Evolutionary conservation across 1,140 invertebrate species (phyloP).

Genomic region (Drosophila triauraria): DNA sequence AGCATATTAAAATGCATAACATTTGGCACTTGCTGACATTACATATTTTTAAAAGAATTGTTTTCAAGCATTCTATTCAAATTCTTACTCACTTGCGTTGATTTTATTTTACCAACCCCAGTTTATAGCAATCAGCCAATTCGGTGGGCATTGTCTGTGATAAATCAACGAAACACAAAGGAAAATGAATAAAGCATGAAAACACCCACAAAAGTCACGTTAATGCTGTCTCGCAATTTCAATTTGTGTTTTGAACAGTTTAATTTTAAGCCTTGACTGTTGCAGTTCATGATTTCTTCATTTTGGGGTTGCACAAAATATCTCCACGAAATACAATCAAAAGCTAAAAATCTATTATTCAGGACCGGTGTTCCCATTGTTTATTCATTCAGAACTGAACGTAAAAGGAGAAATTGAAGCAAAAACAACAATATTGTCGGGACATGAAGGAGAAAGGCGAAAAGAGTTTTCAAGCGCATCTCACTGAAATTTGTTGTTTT

Average conservation of each 20-base stretch:
- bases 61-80: conserved; percentile 9
- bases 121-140: conserved; percentile 18
- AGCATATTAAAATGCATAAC: not conserved
- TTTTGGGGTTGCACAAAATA: conserved; percentile 45
- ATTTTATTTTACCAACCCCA: conserved; percentile 7
- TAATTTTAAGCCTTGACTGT: conserved; percentile 50
- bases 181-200: conserved; percentile 41
- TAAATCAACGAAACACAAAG: conserved; percentile 46
- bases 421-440: conserved; percentile 45
- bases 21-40: conserved; percentile 12
- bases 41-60: not conserved
- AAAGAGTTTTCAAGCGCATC: conserved; percentile 36
- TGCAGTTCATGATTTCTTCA: conserved; percentile 30
- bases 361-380: conserved; percentile 57
- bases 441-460: conserved; percentile 16
- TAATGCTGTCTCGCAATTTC: conserved; percentile 61
- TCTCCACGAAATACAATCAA: conserved; percentile 70
- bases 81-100: conserved; percentile 18
- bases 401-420: conserved; percentile 32
- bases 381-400: conserved; percentile 58
- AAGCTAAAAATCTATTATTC: conserved; percentile 80
- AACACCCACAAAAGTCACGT: conserved; percentile 56
- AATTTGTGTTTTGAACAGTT: conserved; percentile 68
- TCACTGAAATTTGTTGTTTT: conserved; percentile 37
- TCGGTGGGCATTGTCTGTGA: conserved; percentile 16